Conservation (phyloP, 1,140 invertebrate genomes). For the Cataglyphis hispanica region DNA sequence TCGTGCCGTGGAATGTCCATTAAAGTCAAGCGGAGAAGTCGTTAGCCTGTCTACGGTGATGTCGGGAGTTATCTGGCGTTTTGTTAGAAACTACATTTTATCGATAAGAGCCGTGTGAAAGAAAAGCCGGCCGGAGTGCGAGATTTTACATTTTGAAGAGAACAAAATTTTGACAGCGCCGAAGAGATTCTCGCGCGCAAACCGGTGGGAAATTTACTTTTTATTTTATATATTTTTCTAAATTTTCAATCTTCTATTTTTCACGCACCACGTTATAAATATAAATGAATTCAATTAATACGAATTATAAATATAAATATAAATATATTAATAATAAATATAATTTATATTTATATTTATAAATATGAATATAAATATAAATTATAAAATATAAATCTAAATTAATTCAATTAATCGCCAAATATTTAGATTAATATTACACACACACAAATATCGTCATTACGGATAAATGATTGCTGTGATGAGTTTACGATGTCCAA, state of each 20-base stretch:
- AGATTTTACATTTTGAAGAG: slow-evolving; percentile 8
- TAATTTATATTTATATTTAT: no score
- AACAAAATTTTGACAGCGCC: slow-evolving; percentile 23
- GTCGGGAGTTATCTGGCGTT: slow-evolving; percentile 46
- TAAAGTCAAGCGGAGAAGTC: slow-evolving; percentile 73
- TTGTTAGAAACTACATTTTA: slow-evolving; percentile 57
- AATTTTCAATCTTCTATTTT: not conserved
- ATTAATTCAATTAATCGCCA: not conserved
- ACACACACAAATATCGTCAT: not conserved
- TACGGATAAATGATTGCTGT: not conserved
- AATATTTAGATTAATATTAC: not conserved
- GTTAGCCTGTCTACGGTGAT: slow-evolving; percentile 67
- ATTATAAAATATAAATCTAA: no score
- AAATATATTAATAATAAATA: no score
- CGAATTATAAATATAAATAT: no score
- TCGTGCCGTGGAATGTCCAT: slow-evolving; percentile 73
- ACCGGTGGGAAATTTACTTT: no score
- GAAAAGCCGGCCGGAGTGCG: slow-evolving; percentile 7
- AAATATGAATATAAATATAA: no score
- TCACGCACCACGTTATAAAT: no score
- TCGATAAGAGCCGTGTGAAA: slow-evolving; percentile 43
- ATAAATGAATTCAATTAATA: no score
- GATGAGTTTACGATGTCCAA: not conserved
- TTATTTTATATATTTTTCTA: not conserved
- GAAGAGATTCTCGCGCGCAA: not conserved